Evolutionary conservation across 2,888 invertebrate species (phyloP), one percentile per base, ranked within the genome.

Genomic region (Hanleya hanleyi): DNA sequence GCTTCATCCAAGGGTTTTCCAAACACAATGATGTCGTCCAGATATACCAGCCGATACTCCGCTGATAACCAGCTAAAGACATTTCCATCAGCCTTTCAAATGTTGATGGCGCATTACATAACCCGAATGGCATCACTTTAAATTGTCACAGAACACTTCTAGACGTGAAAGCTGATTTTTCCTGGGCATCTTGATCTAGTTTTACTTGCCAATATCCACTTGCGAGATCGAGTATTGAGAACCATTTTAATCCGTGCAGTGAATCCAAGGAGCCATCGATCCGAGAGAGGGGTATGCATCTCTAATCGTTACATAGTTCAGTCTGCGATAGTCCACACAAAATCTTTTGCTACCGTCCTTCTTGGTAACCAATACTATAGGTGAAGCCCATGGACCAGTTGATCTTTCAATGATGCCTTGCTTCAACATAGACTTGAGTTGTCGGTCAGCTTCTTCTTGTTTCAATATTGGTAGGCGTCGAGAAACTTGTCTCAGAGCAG

Each of bases 121-220:
- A n/a, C n/a, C n/a, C n/a, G n/a, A n/a, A n/a, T n/a, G n/a, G n/a
- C n/a, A n/a, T n/a, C n/a, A n/a, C n/a, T n/a, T n/a, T n/a, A n/a
- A n/a, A n/a, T n/a, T n/a, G n/a, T n/a, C n/a, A n/a, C n/a, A n/a
- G n/a, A n/a, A n/a, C n/a, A n/a, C n/a, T n/a, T n/a, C n/a, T n/a
- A n/a, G n/a, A n/a, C n/a, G n/a, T n/a, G n/a, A n/a, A n/a, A n/a
- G n/a, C n/a, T n/a, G n/a, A n/a, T n/a, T n/a, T n/a, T n/a, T n/a
- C n/a, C n/a, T n/a, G n/a, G n/a, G n/a, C n/a, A n/a, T n/a, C n/a
- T n/a, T n/a, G n/a, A 47, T 7, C 47, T 7, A 7, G 22, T n/a
- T 47, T 22, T 47, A 7, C 7, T 47, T 84, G 83, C 79, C 78
- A 81, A 67, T 84, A 82, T 6, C 81, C 81, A 29, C 68, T 64